Percentiles rank a stretch among this genome's conserved stretches.
Evolutionary conservation across 2,888 invertebrate genomes (phyloP).

Genomic region (Apamea epomidion): DNA sequence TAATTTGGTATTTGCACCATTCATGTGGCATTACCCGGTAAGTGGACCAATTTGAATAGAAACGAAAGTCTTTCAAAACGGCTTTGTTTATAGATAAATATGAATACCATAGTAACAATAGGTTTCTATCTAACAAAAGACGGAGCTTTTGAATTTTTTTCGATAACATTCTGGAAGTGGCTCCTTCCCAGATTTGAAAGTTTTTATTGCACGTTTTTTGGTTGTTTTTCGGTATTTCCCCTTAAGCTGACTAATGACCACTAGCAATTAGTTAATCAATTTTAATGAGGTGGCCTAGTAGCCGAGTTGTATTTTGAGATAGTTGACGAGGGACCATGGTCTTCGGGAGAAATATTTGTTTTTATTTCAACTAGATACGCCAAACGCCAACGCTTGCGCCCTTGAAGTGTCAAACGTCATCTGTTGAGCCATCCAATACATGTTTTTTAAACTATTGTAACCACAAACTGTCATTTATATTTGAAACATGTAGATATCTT

Average conservation of each 20-base stretch:
- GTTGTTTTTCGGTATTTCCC: conserved; percentile 1
- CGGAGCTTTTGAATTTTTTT: conserved; percentile 60
- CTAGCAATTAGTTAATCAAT: conserved; percentile 12
- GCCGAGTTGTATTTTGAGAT: not conserved
- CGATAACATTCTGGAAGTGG: not conserved
- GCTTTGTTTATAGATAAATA: conserved; percentile 50
- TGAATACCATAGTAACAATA: conserved; percentile 69
- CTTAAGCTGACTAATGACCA: not conserved
- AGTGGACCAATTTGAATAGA: conserved; percentile 57
- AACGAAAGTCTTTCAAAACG: conserved; percentile 55
- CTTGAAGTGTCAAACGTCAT: conserved; percentile 18
- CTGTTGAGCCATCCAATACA: not conserved
- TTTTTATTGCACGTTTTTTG: not conserved
- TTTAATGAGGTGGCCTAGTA: not conserved
- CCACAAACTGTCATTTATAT: conserved; percentile 40
- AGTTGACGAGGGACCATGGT: not conserved
- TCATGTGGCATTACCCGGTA: conserved; percentile 33
- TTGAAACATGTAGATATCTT: conserved; percentile 35
- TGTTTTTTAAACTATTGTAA: conserved; percentile 2
- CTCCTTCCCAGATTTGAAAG: not conserved
- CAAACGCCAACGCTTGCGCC: not conserved
- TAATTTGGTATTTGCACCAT: conserved; percentile 42
- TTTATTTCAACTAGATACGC: not conserved
- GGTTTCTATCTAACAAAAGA: conserved; percentile 66
- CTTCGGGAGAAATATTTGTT: not conserved